Conservation (phyloP, 2,113 vertebrate genomes). For the Nothobranchius furzeri region DNA sequence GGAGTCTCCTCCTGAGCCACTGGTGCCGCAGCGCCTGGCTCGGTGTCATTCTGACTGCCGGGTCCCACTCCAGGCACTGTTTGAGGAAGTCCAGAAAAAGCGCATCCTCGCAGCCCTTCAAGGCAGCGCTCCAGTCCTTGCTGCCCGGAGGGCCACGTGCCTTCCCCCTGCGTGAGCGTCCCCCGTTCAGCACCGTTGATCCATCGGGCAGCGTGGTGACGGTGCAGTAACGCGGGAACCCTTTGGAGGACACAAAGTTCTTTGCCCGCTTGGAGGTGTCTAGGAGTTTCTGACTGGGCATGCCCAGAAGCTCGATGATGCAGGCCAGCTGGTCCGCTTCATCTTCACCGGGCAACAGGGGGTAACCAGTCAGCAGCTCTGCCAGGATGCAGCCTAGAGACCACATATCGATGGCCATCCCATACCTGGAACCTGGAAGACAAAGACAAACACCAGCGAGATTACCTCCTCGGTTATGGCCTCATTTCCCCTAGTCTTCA, state of each 20-base stretch:
- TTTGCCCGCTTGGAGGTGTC: conserved; percentile 95
- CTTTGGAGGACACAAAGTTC: conserved; percentile 98
- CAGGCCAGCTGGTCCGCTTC: conserved; percentile 98
- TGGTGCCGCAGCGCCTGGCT: conserved; percentile 93
- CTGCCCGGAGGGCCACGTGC: conserved; percentile 90
- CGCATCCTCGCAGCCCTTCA: conserved; percentile 95
- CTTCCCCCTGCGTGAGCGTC: conserved; percentile 95
- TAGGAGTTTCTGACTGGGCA: conserved; percentile 93
- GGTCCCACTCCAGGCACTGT: conserved; percentile 99
- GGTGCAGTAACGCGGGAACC: conserved; percentile 95
- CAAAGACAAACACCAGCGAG: no score
- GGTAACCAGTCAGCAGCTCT: conserved; percentile 95
- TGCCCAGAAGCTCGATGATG: conserved; percentile 95
- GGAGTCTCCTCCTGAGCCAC: conserved; percentile 93
- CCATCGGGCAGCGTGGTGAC: conserved; percentile 91
- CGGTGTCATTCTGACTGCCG: conserved; percentile 89
- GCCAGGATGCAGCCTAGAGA: conserved; percentile 98
- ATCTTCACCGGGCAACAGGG: conserved; percentile 94
- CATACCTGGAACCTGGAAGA: conserved; percentile 86
- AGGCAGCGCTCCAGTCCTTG: conserved; percentile 89
- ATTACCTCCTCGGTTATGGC: no score
- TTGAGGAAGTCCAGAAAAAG: conserved; percentile 98
- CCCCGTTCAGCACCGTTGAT: conserved; percentile 87
- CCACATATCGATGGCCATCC: conserved; percentile 99
- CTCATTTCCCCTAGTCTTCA: no score